Conservation (phyloP, 2,888 invertebrate genomes). For the Pycnomerus fuliginosus region DNA sequence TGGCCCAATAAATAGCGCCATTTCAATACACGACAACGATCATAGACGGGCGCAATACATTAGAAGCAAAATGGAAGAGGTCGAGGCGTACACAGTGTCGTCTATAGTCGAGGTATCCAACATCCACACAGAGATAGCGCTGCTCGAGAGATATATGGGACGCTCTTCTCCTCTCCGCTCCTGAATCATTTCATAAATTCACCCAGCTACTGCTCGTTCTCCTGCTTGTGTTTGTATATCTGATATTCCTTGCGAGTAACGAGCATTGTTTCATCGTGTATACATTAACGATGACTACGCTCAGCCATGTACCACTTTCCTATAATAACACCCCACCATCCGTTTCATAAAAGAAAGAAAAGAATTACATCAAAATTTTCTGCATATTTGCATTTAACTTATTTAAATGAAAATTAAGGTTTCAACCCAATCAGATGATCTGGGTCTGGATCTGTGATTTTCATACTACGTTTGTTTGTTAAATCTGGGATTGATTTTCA, state of each 20-base stretch:
- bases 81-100: slow-evolving; percentile 33
- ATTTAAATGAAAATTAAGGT: no score
- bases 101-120: slow-evolving; percentile 25
- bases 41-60: slow-evolving; percentile 50
- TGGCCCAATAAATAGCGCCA: slow-evolving; percentile 63
- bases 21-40: slow-evolving; percentile 58
- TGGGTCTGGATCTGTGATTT: no score
- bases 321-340: no score
- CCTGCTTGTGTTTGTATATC: slow-evolving; percentile 26
- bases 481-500: no score
- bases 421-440: no score
- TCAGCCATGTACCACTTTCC: no score
- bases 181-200: slow-evolving; percentile 46
- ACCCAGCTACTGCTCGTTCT: slow-evolving; percentile 21
- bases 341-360: no score
- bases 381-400: no score
- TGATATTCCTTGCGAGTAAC: slow-evolving; percentile 29
- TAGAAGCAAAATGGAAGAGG: slow-evolving; percentile 46
- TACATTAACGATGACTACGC: slow-evolving; percentile 28
- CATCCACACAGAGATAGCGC: slow-evolving; percentile 23
- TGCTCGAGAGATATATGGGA: slow-evolving; percentile 42
- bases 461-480: no score
- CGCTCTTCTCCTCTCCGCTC: slow-evolving; percentile 30
- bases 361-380: no score
- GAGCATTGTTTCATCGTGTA: slow-evolving; percentile 26